Conservation (phyloP, 1,140 invertebrate species). For the Phthorimaea operculella region DNA sequence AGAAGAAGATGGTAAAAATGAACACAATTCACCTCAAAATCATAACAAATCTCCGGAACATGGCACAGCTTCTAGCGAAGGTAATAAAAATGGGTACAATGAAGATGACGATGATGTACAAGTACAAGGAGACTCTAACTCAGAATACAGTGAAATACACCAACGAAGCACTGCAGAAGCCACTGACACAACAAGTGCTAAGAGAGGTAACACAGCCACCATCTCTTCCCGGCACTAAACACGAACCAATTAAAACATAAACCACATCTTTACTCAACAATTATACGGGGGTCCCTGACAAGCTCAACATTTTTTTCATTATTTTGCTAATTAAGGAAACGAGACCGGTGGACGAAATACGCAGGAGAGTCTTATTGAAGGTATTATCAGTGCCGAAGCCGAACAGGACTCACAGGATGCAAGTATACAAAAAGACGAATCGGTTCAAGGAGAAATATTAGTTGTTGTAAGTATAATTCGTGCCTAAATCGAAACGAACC, state of each 20-base stretch:
- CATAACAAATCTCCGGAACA: conserved; percentile 11
- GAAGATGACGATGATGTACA: conserved; percentile 61
- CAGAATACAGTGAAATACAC: conserved; percentile 55
- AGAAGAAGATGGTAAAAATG: conserved; percentile 33
- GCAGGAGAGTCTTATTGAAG: conserved; percentile 70
- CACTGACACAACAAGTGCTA: conserved; percentile 51
- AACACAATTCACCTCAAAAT: conserved; percentile 24
- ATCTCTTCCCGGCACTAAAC: conserved; percentile 51
- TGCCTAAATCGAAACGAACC: conserved; percentile 21
- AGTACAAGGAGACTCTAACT: conserved; percentile 51
- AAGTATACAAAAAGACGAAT: conserved; percentile 51
- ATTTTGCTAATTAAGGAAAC: conserved; percentile 66
- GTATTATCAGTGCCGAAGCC: conserved; percentile 72
- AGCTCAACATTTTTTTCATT: conserved; percentile 64
- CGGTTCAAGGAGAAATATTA: conserved; percentile 46
- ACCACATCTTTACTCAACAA: conserved; percentile 32
- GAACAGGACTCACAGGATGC: conserved; percentile 72
- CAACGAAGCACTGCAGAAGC: conserved; percentile 45
- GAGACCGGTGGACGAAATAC: conserved; percentile 49
- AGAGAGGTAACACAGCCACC: conserved; percentile 41
- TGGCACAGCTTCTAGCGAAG: conserved; percentile 30
- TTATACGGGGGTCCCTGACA: conserved; percentile 53
- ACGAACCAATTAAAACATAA: conserved; percentile 51
- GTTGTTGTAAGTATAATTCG: conserved; percentile 55
- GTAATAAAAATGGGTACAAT: conserved; percentile 48